phyloP scores from a whole-genome alignment of 2,888 invertebrate species.

The Lepidocyrtoides sp. region DNA sequence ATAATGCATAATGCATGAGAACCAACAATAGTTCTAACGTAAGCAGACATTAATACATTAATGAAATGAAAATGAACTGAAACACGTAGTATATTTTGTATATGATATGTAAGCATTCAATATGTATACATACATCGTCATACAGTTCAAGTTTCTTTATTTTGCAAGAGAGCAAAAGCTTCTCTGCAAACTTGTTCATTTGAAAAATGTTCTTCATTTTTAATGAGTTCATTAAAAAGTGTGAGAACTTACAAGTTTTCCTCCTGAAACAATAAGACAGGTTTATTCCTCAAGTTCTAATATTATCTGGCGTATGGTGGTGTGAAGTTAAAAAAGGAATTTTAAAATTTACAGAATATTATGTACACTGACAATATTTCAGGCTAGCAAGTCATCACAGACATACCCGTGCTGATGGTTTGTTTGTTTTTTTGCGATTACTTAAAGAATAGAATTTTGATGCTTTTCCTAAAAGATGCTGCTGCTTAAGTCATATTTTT shows the following conservation, averaged over 20 bases:
- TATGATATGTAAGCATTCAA: neutral
- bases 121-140: neutral
- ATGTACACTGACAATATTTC: too few relatives aligned
- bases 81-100: neutral
- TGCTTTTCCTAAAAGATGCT: too few relatives aligned
- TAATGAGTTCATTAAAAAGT: conserved; percentile 64
- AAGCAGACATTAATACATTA: neutral
- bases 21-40: neutral
- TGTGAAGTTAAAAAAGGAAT: too few relatives aligned
- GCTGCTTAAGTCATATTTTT: too few relatives aligned
- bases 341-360: neutral
- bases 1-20: conserved; percentile 27
- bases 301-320: too few relatives aligned
- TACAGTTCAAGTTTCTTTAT: neutral
- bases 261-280: neutral
- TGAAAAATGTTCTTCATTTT: conserved; percentile 13
- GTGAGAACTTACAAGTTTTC: conserved; percentile 21
- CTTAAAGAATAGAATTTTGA: too few relatives aligned
- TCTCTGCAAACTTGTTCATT: neutral
- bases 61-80: neutral
- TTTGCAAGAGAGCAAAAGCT: neutral
- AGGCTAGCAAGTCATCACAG: too few relatives aligned
- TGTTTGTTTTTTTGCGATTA: too few relatives aligned
- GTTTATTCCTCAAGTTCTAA: neutral
- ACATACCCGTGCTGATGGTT: too few relatives aligned